Evolutionary conservation across 2,888 invertebrate species (phyloP).

Genomic region (Perithous albicinctus): DNA sequence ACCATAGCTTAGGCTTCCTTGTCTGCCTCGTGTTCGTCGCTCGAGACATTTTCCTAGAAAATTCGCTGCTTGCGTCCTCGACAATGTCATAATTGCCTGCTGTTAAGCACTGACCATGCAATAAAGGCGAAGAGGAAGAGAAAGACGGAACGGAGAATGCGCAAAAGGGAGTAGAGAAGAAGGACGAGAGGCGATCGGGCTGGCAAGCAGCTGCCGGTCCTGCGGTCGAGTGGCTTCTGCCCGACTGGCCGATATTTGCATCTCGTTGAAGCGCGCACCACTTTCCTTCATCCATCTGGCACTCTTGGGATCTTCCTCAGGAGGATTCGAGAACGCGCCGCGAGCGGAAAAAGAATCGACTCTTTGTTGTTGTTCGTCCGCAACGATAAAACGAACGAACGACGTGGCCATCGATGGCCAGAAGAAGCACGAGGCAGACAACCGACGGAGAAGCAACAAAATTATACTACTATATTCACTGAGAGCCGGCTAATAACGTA

Average conservation of each 20-base stretch:
- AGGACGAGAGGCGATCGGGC: conserved; percentile 24
- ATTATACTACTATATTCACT: conserved; percentile 53
- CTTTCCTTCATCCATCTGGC: conserved; percentile 41
- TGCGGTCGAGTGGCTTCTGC: conserved; percentile 55
- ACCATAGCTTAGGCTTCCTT: conserved; percentile 72
- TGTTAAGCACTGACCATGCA: neutral
- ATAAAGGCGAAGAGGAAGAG: conserved; percentile 15
- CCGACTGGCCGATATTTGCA: conserved; percentile 75
- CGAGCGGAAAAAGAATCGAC: conserved; percentile 7
- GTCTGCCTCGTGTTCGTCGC: neutral
- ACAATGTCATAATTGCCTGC: conserved; percentile 18
- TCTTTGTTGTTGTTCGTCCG: conserved; percentile 19
- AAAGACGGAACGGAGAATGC: conserved; percentile 32
- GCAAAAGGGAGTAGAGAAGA: neutral
- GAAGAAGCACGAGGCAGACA: conserved; percentile 32
- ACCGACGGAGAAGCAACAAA: conserved; percentile 28
- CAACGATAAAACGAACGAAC: conserved; percentile 31
- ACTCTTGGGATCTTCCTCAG: conserved; percentile 20
- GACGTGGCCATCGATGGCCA: conserved; percentile 32
- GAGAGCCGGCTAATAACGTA: conserved; percentile 72
- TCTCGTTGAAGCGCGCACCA: conserved; percentile 66
- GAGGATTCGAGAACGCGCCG: conserved; percentile 9
- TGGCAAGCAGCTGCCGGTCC: conserved; percentile 8
- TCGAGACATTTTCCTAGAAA: conserved; percentile 37
- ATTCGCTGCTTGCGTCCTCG: neutral